Base-by-base conservation (phyloP, 2,113 vertebrate species). In the Pluvialis apricaria region DNA sequence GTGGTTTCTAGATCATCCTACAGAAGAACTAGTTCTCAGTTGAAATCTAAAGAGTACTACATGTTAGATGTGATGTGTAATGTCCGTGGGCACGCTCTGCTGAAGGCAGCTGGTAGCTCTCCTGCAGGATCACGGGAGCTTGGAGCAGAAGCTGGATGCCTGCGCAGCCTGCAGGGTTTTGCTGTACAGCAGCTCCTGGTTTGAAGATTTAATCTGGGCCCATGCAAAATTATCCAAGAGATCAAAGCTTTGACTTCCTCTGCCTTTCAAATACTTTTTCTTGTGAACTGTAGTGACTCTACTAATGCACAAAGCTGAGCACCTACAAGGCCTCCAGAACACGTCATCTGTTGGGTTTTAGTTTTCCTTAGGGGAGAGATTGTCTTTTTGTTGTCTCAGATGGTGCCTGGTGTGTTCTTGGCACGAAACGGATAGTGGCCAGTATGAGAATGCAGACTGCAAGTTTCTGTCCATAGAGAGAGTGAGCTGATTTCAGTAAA, bases 21-120 rank as follows among this genome's bases (percentile, higher is more conserved):
- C 47, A 78, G 49, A 82, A 76, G 15, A 83, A 66, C 19, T 75
- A 32, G 38, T 52, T 92, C 45, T 82, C 64, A 38, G 11, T 65
- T 61, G 52, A 87, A 86, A 62, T 45, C 17, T 69, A 25, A 60
- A 68, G 28, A 31, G 5, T n/a, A 16, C 19, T 65, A 13, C 2
- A 1, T 2, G 2, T 64, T 34, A 86, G 44, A 69, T 32, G 55
- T 54, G 44, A 34, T 25, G 19, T 49, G 10, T 36, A 45, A n/a
- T 1, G 2, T 82, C n/a, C 0, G 0, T 15, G 42, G 55, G 24
- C 29, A 34, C 15, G 2, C 28, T 36, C 62, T 61, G 34, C 14
- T 69, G 82, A 82, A 75, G 72, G 60, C 32, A 79, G 45, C 60
- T 80, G 32, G 60, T 40, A 51, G 49, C 49, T 55, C n/a, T 87